Conservation (phyloP, 1,140 invertebrate species). For the Arctopsyche grandis region DNA sequence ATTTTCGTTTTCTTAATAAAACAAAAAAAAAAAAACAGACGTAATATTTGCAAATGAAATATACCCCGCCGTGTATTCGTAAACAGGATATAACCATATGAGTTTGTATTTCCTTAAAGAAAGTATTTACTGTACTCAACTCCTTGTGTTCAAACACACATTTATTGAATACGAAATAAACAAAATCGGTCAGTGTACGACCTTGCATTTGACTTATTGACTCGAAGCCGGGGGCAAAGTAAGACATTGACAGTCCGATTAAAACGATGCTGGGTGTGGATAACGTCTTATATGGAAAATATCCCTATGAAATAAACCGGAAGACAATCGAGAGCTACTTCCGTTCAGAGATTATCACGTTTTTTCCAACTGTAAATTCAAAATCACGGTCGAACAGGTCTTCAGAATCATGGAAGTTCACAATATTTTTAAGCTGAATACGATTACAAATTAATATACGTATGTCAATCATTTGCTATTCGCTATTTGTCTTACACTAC, state of each 20-base stretch:
- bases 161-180: too few relatives aligned
- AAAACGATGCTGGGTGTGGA: background rate
- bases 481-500: background rate
- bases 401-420: background rate
- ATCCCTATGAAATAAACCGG: background rate
- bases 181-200: constrained; percentile 44
- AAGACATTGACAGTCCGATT: constrained; percentile 29
- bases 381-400: background rate
- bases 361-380: background rate
- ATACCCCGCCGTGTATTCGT: too few relatives aligned
- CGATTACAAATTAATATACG: too few relatives aligned
- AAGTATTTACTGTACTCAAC: too few relatives aligned
- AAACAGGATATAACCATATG: too few relatives aligned
- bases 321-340: background rate
- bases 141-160: too few relatives aligned
- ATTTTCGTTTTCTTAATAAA: too few relatives aligned
- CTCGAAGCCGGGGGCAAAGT: constrained; percentile 16
- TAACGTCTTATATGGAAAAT: constrained; percentile 18
- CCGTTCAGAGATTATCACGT: background rate
- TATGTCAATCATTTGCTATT: background rate
- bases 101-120: too few relatives aligned
- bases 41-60: too few relatives aligned
- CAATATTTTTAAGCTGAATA: too few relatives aligned
- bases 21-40: too few relatives aligned
- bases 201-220: constrained; percentile 43